Base-by-base conservation (phyloP, 2,113 vertebrate genomes). In the Cephalopholis sonnerati region DNA sequence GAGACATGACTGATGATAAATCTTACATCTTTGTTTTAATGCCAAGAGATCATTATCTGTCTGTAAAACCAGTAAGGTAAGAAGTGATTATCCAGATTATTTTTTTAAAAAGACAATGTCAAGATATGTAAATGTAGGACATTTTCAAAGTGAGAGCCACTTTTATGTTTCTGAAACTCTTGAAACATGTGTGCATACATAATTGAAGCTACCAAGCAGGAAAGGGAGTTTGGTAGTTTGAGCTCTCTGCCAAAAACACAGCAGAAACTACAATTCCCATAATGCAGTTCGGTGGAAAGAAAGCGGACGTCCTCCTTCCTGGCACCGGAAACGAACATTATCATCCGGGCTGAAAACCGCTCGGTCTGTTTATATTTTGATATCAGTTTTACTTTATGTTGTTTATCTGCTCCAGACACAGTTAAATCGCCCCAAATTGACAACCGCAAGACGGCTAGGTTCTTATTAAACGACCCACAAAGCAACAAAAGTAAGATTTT, bases 401-500 rank as follows among this genome's bases (percentile, higher is more conserved):
- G 4, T 57, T 59, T 6, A 74, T 50, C 24, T 29, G 44, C 36
- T 22, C 18, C 36, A 8, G 12, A 50, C 2, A 13, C 2, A 22
- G 39, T 2, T 1, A 8, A n/a, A 16, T 55, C 16, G 5, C 20
- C 18, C 57, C 12, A 27, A 3, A 68, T 59, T 22, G 1, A 57
- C 79, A 84, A 63, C 70, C 55, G 22, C n/a, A 4, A 46, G 24
- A 25, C 78, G 65, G 79, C 53, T 44, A 11, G 3, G 17, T 92
- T 91, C 79, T 85, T 54, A 55, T 36, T 44, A 51, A 81, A 76
- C 78, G 87, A 83, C 68, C 15, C 48, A 67, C 25, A 80, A 78
- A 76, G 20, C 58, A 82, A 88, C 58, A 92, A 94, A 94, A 86
- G 93, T 94, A 89, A 94, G 92, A 12, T 2, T 36, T 3, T 62